phyloP scores from a whole-genome alignment of 2,888 invertebrate genomes.

The Melolontha melolontha region DNA sequence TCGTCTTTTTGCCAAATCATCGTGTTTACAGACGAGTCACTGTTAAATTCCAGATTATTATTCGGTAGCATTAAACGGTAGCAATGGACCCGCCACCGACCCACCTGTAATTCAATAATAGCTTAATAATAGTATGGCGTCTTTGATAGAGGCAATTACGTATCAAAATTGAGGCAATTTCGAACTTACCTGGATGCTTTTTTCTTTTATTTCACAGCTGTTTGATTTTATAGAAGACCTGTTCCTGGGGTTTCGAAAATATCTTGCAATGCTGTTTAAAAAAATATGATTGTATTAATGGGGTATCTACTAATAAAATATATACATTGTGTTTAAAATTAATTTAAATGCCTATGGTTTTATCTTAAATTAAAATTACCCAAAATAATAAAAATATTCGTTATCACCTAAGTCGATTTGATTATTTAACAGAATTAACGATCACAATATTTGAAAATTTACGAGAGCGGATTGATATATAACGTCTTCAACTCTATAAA shows the following conservation, averaged over 20 bases:
- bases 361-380: too few relatives aligned
- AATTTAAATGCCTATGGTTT: too few relatives aligned
- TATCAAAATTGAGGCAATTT: slow-evolving; percentile 42
- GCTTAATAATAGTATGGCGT: slow-evolving; percentile 43
- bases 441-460: too few relatives aligned
- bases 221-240: not conserved
- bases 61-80: slow-evolving; percentile 50
- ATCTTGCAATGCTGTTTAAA: not conserved
- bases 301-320: too few relatives aligned
- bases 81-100: slow-evolving; percentile 39
- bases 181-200: slow-evolving; percentile 19
- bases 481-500: too few relatives aligned
- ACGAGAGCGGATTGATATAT: too few relatives aligned
- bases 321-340: too few relatives aligned
- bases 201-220: not conserved
- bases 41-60: slow-evolving; percentile 45
- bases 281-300: not conserved
- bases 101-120: slow-evolving; percentile 47
- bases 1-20: slow-evolving; percentile 46
- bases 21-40: slow-evolving; percentile 49
- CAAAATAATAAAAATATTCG: too few relatives aligned
- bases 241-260: not conserved
- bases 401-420: too few relatives aligned
- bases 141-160: slow-evolving; percentile 45
- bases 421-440: too few relatives aligned